phyloP scores from a whole-genome alignment of 92 coral and sea anemone species.

The Heteractis magnifica region DNA sequence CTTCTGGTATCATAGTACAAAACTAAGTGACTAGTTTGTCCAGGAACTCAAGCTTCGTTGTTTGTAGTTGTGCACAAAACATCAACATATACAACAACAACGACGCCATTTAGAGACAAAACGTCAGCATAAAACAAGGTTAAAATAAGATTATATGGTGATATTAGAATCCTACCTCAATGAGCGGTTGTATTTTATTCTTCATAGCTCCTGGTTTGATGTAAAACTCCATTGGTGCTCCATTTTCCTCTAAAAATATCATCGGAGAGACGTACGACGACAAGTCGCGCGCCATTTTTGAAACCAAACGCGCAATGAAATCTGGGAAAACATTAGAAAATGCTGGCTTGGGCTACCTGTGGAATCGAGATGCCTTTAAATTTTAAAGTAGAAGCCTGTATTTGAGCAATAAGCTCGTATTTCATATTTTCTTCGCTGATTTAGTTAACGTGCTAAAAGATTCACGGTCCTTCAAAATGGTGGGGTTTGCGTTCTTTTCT shows the following conservation, averaged over 20 bases:
- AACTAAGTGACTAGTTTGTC: too few relatives aligned
- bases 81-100: background rate
- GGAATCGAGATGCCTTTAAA: background rate
- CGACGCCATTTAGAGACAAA: background rate
- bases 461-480: too few relatives aligned
- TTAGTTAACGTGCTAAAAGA: too few relatives aligned
- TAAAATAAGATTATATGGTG: too few relatives aligned
- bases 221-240: slow-evolving; percentile 12
- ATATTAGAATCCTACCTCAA: background rate
- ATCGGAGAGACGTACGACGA: slow-evolving; percentile 3
- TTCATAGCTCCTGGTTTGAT: background rate
- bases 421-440: too few relatives aligned
- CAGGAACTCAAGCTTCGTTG: too few relatives aligned
- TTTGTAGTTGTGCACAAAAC: too few relatives aligned
- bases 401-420: too few relatives aligned
- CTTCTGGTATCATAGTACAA: too few relatives aligned
- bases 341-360: background rate
- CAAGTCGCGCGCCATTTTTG: slow-evolving; percentile 10
- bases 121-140: background rate
- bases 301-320: background rate
- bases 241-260: slow-evolving; percentile 25
- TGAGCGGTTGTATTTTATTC: background rate
- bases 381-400: too few relatives aligned
- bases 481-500: too few relatives aligned
- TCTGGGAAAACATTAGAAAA: background rate